A percentile compares a stretch with the other conserved stretches of the same genome.
These are phyloP conservation scores for Sinonovacula constricta DNA, from an alignment of 1,140 invertebrate genomes.

Conservation along the genomic window DNA sequence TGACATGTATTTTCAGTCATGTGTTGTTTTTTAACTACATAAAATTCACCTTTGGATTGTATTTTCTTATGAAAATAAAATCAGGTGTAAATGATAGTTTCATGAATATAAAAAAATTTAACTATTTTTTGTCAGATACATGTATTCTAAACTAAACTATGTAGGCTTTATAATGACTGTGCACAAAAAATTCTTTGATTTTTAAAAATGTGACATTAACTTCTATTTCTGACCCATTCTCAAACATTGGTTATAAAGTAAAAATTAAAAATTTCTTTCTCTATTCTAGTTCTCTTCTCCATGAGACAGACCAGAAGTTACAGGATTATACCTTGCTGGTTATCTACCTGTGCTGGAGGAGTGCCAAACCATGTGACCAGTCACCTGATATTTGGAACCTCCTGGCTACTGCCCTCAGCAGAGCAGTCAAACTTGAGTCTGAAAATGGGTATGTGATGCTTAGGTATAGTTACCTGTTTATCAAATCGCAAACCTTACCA, in stretches of 20 bases:
- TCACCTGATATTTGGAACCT: background rate
- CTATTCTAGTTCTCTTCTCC: background rate
- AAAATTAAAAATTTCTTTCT: background rate
- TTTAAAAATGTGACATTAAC: no score
- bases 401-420: background rate
- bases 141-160: background rate
- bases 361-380: background rate
- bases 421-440: slow-evolving; percentile 16
- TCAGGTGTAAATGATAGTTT: no score
- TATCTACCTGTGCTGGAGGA: slow-evolving; percentile 9
- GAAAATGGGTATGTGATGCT: slow-evolving; percentile 13
- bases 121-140: background rate
- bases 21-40: no score
- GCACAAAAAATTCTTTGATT: no score
- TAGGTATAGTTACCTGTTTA: background rate
- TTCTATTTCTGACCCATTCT: no score
- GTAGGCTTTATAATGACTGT: no score
- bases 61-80: no score
- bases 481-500: background rate
- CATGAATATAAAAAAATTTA: no score
- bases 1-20: no score
- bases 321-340: slow-evolving; percentile 33
- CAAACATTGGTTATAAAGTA: background rate
- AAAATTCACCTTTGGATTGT: no score
- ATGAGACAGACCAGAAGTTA: background rate